phyloP scores from a whole-genome alignment of 2,113 vertebrate genomes.

The Caranx ignobilis region DNA sequence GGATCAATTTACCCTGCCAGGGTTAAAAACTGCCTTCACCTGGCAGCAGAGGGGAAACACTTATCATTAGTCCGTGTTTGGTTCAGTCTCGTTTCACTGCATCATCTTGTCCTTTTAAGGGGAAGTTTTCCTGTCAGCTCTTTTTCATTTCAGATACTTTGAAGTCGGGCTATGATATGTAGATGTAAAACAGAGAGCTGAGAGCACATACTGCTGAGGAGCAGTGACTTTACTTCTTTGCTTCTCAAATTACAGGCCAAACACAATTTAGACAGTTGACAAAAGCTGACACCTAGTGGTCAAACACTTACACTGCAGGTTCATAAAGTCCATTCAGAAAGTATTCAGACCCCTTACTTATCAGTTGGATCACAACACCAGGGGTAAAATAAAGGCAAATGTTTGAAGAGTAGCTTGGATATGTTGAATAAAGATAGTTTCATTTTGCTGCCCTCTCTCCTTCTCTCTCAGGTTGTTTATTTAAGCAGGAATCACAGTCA shows the following conservation, averaged over 20 bases:
- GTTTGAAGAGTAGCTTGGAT: no score
- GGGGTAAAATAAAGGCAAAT: no score
- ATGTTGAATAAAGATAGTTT: no score
- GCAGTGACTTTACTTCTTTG: neutral
- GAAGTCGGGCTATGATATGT: constrained; percentile 47
- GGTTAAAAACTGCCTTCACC: constrained; percentile 56
- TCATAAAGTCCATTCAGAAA: neutral
- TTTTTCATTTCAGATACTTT: constrained; percentile 40
- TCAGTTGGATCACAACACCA: no score
- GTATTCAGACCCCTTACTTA: no score
- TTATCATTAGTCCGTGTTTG: constrained; percentile 46
- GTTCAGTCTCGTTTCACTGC: constrained; percentile 21
- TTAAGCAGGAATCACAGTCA: no score
- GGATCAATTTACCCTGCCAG: constrained; percentile 71
- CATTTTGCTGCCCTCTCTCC: no score
- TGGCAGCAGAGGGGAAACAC: constrained; percentile 35
- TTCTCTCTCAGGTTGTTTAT: no score
- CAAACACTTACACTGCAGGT: constrained; percentile 21
- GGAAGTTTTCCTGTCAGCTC: neutral
- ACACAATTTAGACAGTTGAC: constrained; percentile 29
- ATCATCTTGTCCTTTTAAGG: constrained; percentile 58
- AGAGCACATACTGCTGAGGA: constrained; percentile 5
- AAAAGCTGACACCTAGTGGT: constrained; percentile 72
- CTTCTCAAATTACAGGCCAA: constrained; percentile 38
- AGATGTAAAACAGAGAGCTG: constrained; percentile 19